A percentile compares a stretch with the other conserved stretches of the same genome.
phyloP scores from a whole-genome alignment of 2,797 vertebrate species.

The Erithacus rubecula region DNA sequence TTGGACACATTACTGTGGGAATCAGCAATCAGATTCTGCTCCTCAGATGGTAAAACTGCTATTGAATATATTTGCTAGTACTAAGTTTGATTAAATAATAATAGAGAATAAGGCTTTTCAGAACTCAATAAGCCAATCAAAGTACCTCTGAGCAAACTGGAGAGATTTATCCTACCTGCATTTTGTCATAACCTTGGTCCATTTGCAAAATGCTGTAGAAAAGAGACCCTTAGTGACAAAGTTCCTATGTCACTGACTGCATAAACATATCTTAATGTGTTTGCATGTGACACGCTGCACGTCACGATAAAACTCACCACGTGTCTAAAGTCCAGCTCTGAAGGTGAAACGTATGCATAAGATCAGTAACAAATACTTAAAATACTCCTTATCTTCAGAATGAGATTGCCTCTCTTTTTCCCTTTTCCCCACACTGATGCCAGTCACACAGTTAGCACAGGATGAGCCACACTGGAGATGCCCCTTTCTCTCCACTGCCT shows the following conservation, averaged over 20 bases:
- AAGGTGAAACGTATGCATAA: neutral
- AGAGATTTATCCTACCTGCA: slow-evolving; percentile 48
- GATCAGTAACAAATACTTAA: neutral
- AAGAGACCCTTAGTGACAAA: neutral
- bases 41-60: slow-evolving; percentile 55
- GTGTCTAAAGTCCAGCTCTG: neutral
- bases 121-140: slow-evolving; percentile 73
- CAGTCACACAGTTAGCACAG: neutral
- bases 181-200: slow-evolving; percentile 60
- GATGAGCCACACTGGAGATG: neutral
- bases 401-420: neutral
- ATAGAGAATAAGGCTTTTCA: slow-evolving; percentile 56
- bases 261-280: neutral
- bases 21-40: slow-evolving; percentile 73
- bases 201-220: neutral
- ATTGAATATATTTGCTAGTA: slow-evolving; percentile 67
- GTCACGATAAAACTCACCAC: neutral
- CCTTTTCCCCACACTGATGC: neutral
- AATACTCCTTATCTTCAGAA: neutral
- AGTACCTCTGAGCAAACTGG: slow-evolving; percentile 66
- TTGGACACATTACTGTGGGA: slow-evolving; percentile 64
- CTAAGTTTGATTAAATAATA: slow-evolving; percentile 75
- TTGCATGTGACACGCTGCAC: neutral
- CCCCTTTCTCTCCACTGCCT: neutral
- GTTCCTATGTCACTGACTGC: neutral